phyloP scores from a whole-genome alignment of 2,888 invertebrate species.

The Frankliniella intonsa region DNA sequence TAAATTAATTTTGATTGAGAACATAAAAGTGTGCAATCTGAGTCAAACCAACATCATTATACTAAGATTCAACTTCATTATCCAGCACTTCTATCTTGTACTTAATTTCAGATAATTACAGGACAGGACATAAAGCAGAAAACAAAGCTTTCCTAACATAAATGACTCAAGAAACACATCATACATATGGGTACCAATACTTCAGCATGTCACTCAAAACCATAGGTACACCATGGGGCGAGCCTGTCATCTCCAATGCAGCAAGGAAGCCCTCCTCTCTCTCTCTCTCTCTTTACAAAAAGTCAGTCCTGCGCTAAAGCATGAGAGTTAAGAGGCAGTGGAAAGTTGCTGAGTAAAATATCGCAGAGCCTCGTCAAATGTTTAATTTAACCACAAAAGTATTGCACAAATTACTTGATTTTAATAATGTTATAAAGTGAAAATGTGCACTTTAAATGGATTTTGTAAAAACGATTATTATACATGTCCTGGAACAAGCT shows the following conservation, averaged over 20 bases:
- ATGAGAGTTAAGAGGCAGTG: constrained; percentile 9
- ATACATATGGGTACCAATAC: constrained; percentile 22
- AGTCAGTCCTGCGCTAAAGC: constrained; percentile 7
- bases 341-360: neutral
- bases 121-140: constrained; percentile 15
- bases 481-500: neutral
- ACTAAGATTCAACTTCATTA: constrained; percentile 18
- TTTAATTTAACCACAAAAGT: constrained; percentile 14
- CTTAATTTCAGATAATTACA: constrained; percentile 15
- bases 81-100: neutral
- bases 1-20: constrained; percentile 25
- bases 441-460: neutral
- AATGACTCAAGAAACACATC: constrained; percentile 26
- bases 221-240: constrained; percentile 16
- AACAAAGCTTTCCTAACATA: constrained; percentile 11
- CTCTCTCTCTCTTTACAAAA: neutral
- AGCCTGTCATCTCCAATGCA: constrained; percentile 22
- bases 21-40: constrained; percentile 16
- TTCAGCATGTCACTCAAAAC: constrained; percentile 16
- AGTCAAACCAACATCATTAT: neutral
- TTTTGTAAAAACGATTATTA: neutral
- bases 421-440: neutral
- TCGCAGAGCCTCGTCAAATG: neutral
- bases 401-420: constrained; percentile 18
- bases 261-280: constrained; percentile 7